Evolutionary conservation across 2,113 vertebrate genomes (phyloP), one percentile per base, ranked within the genome.

Genomic region (Zosterops pallidus): DNA sequence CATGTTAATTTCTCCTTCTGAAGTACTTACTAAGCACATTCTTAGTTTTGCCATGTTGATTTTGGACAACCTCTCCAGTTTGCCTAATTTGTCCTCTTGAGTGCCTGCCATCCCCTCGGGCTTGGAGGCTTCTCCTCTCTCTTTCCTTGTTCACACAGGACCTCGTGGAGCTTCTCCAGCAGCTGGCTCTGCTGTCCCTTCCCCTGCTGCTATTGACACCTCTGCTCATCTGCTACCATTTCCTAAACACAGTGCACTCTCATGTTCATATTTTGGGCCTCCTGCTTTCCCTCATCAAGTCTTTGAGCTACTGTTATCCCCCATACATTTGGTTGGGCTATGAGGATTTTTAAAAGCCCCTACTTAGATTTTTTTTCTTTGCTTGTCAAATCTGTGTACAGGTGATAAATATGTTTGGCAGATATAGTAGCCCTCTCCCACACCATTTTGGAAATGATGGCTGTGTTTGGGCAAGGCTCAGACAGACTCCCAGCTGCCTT

Each of bases 121-220:
- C 35, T 50, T 50, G 63, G 29, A 86, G 37, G 33, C 59, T 62
- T 29, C 37, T 89, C 15, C 49, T 87, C 31, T 60, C 29, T 60
- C 55, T 47, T 49, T 55, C 37, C 18, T 21, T 39, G 37, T 71
- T 88, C 26, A 29, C n/a, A 53, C 11, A 13, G 41, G 42, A 35
- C 13, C 26, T 72, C 9, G 2, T 17, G 5, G 25, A 82, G 47
- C 26, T 80, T 23, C 59, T 72, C n/a, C 16, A 42, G 83, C 11
- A 7, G 14, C 49, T 64, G 33, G 22, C 22, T 74, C 42, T 83
- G 56, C 74, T 71, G 33, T 81, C 39, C 76, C 35, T 50, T 89
- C 56, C 49, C 21, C 24, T 50, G 37, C 55, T 2, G 0, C 57
- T 26, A 0, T 22, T 23, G 22, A 16, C 20, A 7, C 25, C 0